Percentiles rank a stretch among this genome's conserved stretches.
Evolutionary conservation across 2,113 vertebrate genomes (phyloP).

Genomic region (Rhinopomastus cyanomelas): DNA sequence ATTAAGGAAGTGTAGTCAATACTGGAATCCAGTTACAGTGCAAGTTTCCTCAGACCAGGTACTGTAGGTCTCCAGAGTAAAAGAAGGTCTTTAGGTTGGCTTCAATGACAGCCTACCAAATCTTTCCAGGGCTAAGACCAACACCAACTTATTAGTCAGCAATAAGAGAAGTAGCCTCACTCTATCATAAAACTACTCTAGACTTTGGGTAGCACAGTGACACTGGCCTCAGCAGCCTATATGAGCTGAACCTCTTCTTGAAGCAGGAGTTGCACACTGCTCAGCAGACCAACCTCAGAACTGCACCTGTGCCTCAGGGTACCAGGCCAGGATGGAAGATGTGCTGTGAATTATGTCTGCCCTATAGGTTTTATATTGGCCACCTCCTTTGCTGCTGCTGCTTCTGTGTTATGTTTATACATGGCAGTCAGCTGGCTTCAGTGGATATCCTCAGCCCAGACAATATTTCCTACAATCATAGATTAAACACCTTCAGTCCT

Average conservation of each 20-base stretch:
- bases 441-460: not conserved
- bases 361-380: not conserved
- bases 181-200: too few relatives aligned
- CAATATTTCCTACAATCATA: not conserved
- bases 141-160: not conserved
- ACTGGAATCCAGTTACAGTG: not conserved
- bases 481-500: too few relatives aligned
- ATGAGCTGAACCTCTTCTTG: not conserved
- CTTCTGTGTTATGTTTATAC: not conserved
- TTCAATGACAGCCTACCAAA: not conserved
- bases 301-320: fast-evolving
- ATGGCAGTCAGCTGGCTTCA: not conserved
- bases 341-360: fast-evolving
- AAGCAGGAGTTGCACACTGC: not conserved
- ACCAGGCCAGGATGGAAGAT: not conserved
- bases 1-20: not conserved
- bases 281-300: not conserved
- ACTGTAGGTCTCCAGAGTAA: not conserved
- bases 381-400: not conserved
- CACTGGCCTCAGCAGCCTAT: not conserved
- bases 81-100: not conserved
- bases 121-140: not conserved
- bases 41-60: not conserved
- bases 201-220: fast-evolving
- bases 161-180: not conserved